Evolutionary conservation across 2,113 vertebrate genomes (phyloP).

Genomic region (Bostrychus sinensis): DNA sequence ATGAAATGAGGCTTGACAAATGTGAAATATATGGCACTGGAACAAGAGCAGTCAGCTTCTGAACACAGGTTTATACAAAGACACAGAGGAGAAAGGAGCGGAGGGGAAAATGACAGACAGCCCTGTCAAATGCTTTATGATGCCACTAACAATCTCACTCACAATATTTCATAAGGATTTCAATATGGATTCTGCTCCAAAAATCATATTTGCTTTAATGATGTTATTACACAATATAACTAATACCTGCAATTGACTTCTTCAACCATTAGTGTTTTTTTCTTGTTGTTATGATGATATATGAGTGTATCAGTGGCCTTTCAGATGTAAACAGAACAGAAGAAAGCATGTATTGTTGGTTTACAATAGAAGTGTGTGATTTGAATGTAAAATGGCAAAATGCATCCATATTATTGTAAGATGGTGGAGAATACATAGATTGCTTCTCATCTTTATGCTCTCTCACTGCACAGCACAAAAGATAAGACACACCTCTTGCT

Average conservation of each 20-base stretch:
- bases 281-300: not conserved
- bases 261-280: not conserved
- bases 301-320: not conserved
- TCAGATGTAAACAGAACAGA: too few relatives aligned
- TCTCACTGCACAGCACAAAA: not conserved
- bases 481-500: not conserved
- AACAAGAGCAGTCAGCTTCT: conserved; percentile 3
- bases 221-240: not conserved
- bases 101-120: not conserved
- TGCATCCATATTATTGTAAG: too few relatives aligned
- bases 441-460: not conserved
- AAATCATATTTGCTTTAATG: not conserved
- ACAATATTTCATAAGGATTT: not conserved
- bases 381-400: not conserved
- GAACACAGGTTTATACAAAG: conserved; percentile 13
- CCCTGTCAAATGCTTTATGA: conserved; percentile 1
- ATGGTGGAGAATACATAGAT: not conserved
- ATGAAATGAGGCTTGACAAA: conserved; percentile 16
- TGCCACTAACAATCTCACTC: not conserved
- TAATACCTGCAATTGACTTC: not conserved
- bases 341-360: not conserved
- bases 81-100: conserved; percentile 2
- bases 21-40: conserved; percentile 25
- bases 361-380: not conserved
- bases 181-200: not conserved